phyloP scores from a whole-genome alignment of 2,113 vertebrate genomes.

The Manacus vitellinus region DNA sequence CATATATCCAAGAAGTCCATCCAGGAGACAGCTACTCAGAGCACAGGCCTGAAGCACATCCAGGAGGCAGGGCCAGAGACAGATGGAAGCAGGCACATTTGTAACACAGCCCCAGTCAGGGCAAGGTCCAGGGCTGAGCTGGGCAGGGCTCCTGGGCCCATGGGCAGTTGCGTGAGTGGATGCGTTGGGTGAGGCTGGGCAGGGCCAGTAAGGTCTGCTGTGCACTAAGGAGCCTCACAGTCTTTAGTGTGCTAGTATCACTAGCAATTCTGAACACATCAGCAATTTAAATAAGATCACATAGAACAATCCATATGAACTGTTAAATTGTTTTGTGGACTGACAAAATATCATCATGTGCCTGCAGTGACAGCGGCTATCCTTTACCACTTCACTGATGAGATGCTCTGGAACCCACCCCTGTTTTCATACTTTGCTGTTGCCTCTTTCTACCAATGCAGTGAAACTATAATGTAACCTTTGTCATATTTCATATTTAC shows the following conservation, averaged over 20 bases:
- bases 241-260: background rate
- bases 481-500: background rate
- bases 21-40: background rate
- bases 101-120: background rate
- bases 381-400: background rate
- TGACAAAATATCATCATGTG: background rate
- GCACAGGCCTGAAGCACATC: background rate
- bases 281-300: background rate
- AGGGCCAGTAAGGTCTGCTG: background rate
- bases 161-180: background rate
- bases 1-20: background rate
- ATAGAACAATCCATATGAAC: background rate
- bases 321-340: background rate
- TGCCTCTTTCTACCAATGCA: background rate
- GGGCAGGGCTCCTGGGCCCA: background rate
- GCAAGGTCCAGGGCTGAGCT: background rate
- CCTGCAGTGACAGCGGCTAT: background rate
- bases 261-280: background rate
- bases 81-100: background rate
- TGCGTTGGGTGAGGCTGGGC: background rate
- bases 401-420: background rate
- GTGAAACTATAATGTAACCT: background rate
- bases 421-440: background rate
- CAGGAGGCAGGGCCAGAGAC: background rate
- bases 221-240: background rate